Evolutionary conservation across 2,113 vertebrate genomes (phyloP).

Genomic region (Pituophis catenifer): DNA sequence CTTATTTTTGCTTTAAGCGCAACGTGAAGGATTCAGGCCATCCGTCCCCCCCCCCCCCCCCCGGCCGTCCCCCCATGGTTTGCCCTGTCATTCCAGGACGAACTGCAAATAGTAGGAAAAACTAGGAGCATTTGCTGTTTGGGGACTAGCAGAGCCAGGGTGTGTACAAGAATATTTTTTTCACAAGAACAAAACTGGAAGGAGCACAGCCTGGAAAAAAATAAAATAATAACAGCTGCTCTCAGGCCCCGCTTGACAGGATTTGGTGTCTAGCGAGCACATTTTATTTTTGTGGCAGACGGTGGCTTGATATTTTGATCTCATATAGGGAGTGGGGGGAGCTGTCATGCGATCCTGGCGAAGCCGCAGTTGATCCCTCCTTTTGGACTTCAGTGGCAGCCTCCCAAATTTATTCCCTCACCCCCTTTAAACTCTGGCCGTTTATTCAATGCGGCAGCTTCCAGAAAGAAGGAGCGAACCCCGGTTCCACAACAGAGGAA

Average conservation of each 20-base stretch:
- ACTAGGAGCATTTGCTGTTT: no score
- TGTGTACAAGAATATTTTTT: not conserved
- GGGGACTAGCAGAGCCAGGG: not conserved
- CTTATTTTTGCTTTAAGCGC: not conserved
- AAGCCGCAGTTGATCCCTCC: conserved; percentile 37
- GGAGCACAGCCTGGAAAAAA: not conserved
- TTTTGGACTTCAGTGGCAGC: not conserved
- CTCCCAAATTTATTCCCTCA: conserved; percentile 9
- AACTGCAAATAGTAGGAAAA: not conserved
- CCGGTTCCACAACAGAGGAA: not conserved
- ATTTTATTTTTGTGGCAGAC: conserved; percentile 46
- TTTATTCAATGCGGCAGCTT: not conserved
- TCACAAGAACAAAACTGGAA: not conserved
- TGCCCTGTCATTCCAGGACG: not conserved
- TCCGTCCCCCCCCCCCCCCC: no score
- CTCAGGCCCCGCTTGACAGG: not conserved
- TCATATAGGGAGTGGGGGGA: conserved; percentile 61
- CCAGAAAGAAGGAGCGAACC: not conserved
- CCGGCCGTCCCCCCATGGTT: no score
- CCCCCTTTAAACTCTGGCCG: not conserved
- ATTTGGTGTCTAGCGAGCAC: conserved; percentile 17
- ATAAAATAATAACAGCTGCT: not conserved
- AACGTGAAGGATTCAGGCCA: not conserved
- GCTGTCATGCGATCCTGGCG: conserved; percentile 55
- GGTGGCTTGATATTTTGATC: conserved; percentile 51